Evolutionary conservation across 1,140 invertebrate genomes (phyloP), one percentile per base, ranked within the genome.

Genomic region (Augochlora pura): DNA sequence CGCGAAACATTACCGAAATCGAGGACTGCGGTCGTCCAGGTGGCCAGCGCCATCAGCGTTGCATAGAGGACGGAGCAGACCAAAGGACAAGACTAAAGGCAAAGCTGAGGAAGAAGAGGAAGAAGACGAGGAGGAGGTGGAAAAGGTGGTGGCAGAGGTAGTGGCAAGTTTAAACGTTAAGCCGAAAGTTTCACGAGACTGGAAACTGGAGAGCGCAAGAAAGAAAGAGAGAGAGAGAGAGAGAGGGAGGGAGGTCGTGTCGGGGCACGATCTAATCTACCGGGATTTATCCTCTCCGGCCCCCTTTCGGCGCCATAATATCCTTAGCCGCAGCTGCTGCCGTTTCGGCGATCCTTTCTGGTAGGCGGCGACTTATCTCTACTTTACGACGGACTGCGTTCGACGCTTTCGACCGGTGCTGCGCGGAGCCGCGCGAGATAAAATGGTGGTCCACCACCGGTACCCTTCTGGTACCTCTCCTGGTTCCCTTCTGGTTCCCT

Each of bases 291-390:
- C 86, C 83, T 83, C 87, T 83, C 77, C 81, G 80, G 84, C 81
- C 83, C 70, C 79, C 83, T 90, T 90, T 90, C 88, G 89, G 88
- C 89, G 89, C 89, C 88, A 90, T 88, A 89, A 89, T 86, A 86
- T 86, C 86, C 72, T 82, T 77, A 86, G 76, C 67, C 83, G 84
- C 88, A 89, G 88, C 87, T 89, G 88, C 88, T 88, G 88, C 87
- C 82, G 88, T 86, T 87, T 88, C 86, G 86, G 81, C 86, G 80
- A 86, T 86, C 86, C 80, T 86, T 82, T 87, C 76, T 86, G 85
- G 85, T 87, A 87, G 85, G 85, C 85, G 85, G 85, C 85, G 84
- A 87, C 85, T 87, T 86, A 86, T 86, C 85, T 87, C 84, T 87
- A 87, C 85, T 87, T 87, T 87, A 87, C 85, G 85, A 87, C 78